Evolutionary conservation across 2,888 invertebrate genomes (phyloP).

Genomic region (Aphelenchoides bicaudatus): DNA sequence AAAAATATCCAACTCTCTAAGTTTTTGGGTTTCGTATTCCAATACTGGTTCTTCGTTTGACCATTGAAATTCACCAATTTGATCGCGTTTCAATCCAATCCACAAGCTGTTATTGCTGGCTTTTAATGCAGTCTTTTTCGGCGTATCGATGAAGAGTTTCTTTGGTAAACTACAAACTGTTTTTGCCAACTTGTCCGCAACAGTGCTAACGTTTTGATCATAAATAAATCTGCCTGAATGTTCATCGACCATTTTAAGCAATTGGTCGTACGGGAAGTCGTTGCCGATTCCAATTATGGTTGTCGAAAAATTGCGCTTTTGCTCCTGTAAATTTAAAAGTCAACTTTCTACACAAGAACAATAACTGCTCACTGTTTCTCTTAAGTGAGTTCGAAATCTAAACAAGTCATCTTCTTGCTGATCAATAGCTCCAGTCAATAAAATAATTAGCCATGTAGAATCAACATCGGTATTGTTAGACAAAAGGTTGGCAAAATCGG

Average conservation of each 20-base stretch:
- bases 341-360: no score
- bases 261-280: constrained; percentile 20
- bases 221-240: not conserved
- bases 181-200: not conserved
- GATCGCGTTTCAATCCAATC: constrained; percentile 24
- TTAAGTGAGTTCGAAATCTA: no score
- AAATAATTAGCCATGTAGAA: constrained; percentile 15
- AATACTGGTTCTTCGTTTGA: constrained; percentile 17
- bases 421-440: constrained; percentile 10
- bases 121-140: not conserved
- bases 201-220: not conserved
- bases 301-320: constrained; percentile 13
- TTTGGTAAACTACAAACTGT: not conserved
- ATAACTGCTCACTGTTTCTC: not conserved
- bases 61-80: constrained; percentile 26
- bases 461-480: no score
- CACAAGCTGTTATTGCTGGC: constrained; percentile 9
- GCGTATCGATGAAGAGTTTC: not conserved
- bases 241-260: constrained; percentile 22
- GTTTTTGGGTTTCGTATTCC: constrained; percentile 17
- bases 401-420: no score
- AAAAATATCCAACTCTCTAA: constrained; percentile 20
- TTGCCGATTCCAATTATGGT: constrained; percentile 26
- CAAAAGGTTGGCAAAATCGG: no score
- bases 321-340: not conserved